Percentiles rank a stretch among this genome's conserved stretches.
Evolutionary conservation across 2,888 invertebrate species (phyloP).

Genomic region (Hydraecia micacea): DNA sequence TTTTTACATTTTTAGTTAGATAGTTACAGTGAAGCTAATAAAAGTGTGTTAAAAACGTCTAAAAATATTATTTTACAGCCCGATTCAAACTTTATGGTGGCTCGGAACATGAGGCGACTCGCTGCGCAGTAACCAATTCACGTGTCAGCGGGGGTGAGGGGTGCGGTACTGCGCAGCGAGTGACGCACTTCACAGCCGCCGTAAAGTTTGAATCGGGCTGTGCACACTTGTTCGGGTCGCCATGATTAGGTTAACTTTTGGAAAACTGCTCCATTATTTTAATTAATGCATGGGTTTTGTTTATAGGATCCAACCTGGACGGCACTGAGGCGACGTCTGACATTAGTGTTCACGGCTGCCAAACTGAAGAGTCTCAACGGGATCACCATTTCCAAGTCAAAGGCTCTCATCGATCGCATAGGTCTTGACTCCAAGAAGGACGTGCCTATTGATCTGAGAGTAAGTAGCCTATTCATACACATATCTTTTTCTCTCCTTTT

Average conservation of each 20-base stretch:
- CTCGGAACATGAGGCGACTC: background rate
- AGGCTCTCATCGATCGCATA: conserved; percentile 69
- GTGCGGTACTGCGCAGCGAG: background rate
- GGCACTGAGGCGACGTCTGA: conserved; percentile 68
- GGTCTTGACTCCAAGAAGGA: conserved; percentile 42
- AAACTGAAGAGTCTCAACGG: conserved; percentile 64
- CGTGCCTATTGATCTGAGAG: conserved; percentile 41
- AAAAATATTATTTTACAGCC: background rate
- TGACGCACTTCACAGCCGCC: background rate
- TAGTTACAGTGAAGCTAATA: no score
- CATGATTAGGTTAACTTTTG: background rate
- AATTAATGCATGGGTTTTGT: background rate
- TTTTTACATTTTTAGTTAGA: no score
- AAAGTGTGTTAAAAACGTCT: no score
- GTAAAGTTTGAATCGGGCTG: no score
- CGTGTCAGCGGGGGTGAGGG: background rate
- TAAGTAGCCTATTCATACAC: conserved; percentile 15
- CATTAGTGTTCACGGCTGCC: conserved; percentile 71
- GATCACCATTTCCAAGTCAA: conserved; percentile 62
- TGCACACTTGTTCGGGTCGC: background rate
- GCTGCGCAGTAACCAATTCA: background rate
- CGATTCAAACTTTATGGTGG: no score
- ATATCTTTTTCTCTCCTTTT: background rate
- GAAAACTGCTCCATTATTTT: background rate
- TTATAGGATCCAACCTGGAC: conserved; percentile 76